These are phyloP conservation scores for Tachysurus vachellii DNA, from an alignment of 2,113 vertebrate genomes.

Conservation along the genomic window DNA sequence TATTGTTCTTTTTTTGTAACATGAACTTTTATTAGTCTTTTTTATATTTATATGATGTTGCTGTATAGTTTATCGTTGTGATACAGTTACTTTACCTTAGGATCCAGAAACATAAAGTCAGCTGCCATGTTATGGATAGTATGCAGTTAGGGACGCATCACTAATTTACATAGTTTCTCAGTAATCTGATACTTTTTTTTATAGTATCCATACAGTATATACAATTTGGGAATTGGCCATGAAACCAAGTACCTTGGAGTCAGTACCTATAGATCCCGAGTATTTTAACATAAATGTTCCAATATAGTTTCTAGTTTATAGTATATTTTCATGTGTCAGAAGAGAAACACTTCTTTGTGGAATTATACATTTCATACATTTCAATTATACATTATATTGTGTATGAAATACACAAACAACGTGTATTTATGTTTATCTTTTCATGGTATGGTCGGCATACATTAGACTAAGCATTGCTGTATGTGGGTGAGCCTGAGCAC, in stretches of 20 bases:
- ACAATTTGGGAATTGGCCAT: not conserved
- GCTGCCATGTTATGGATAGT: not conserved
- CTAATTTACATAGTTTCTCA: not conserved
- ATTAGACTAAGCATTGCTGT: conserved; percentile 17
- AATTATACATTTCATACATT: not conserved
- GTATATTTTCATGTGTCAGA: no score
- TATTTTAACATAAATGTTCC: not conserved
- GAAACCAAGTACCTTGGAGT: not conserved
- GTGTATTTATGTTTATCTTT: conserved; percentile 15
- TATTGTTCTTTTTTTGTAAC: not conserved
- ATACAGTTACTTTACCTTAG: not conserved
- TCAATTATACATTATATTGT: no score
- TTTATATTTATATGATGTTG: not conserved
- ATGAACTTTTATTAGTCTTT: not conserved
- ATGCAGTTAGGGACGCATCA: not conserved
- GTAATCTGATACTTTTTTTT: no score
- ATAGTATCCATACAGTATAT: not conserved
- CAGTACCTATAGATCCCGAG: no score
- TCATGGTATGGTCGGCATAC: conserved; percentile 14
- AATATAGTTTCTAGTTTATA: no score
- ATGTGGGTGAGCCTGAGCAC: conserved; percentile 37
- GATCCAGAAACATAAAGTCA: not conserved
- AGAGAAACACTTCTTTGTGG: not conserved
- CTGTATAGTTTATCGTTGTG: not conserved
- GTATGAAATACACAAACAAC: not conserved